phyloP scores from a whole-genome alignment of 2,113 vertebrate species.

The Ammodytes marinus region DNA sequence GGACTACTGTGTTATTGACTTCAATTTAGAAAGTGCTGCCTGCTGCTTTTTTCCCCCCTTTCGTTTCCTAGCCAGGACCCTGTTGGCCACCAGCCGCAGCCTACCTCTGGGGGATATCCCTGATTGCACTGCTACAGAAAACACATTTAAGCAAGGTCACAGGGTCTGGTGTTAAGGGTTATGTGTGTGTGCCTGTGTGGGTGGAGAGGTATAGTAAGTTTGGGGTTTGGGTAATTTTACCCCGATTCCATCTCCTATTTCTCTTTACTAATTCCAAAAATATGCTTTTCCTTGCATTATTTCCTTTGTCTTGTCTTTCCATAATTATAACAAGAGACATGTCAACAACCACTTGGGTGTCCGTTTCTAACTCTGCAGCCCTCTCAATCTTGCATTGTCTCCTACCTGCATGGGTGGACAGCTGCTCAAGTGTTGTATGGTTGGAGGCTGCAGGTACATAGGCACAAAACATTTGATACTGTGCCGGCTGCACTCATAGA shows the following conservation, averaged over 20 bases:
- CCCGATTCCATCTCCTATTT: conserved; percentile 15
- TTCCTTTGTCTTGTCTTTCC: background rate
- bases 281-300: conserved; percentile 5
- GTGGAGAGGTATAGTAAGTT: background rate
- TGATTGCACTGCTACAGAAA: conserved; percentile 72
- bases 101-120: conserved; percentile 72
- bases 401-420: conserved; percentile 45
- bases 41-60: conserved; percentile 46
- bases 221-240: conserved; percentile 1
- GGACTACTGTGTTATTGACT: conserved; percentile 81
- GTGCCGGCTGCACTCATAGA: conserved; percentile 63
- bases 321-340: conserved; percentile 24
- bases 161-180: conserved; percentile 20
- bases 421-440: conserved; percentile 51
- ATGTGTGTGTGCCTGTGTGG: background rate
- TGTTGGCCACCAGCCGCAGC: conserved; percentile 49
- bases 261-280: background rate
- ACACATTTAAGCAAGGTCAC: conserved; percentile 72
- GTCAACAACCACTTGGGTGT: conserved; percentile 44
- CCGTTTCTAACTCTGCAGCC: conserved; percentile 35
- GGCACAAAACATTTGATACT: conserved; percentile 56
- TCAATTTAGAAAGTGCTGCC: conserved; percentile 83
- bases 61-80: conserved; percentile 55
- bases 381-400: conserved; percentile 25
- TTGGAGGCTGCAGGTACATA: conserved; percentile 54